phyloP scores from a whole-genome alignment of 2,797 vertebrate genomes.

The Labeo calbasu region DNA sequence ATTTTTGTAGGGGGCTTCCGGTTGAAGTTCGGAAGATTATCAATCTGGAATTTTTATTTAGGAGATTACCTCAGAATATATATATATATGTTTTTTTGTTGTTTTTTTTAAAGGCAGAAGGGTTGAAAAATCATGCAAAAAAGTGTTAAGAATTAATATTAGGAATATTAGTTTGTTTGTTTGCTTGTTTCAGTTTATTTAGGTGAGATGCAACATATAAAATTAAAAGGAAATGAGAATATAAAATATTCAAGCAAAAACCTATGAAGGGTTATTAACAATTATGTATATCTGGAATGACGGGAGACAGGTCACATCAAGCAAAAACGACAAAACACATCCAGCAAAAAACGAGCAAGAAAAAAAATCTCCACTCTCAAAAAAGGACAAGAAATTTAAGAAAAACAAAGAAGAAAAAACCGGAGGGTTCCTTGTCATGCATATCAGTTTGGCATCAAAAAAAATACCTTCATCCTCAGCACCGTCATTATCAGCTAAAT shows the following conservation, averaged over 20 bases:
- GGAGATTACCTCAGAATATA: slow-evolving; percentile 55
- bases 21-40: slow-evolving; percentile 17
- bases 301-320: slow-evolving; percentile 88
- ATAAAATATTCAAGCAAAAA: slow-evolving; percentile 81
- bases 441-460: slow-evolving; percentile 90
- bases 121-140: slow-evolving; percentile 91
- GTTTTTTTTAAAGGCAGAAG: slow-evolving; percentile 76
- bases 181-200: slow-evolving; percentile 78
- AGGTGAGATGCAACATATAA: slow-evolving; percentile 95
- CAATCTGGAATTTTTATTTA: slow-evolving; percentile 13
- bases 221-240: slow-evolving; percentile 82
- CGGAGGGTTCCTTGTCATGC: slow-evolving; percentile 92
- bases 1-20: slow-evolving; percentile 67
- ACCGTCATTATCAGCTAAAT: slow-evolving; percentile 99
- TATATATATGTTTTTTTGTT: slow-evolving; percentile 32
- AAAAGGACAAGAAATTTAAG: slow-evolving; percentile 98
- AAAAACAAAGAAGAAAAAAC: slow-evolving; percentile 95
- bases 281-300: slow-evolving; percentile 74
- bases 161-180: slow-evolving; percentile 86
- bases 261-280: slow-evolving; percentile 76
- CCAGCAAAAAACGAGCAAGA: slow-evolving; percentile 91
- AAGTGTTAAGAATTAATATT: slow-evolving; percentile 84
- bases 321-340: slow-evolving; percentile 99
- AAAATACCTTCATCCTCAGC: slow-evolving; percentile 99
- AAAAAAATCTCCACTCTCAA: slow-evolving; percentile 91